Percentiles rank a stretch among this genome's conserved stretches.
Evolutionary conservation across 2,113 vertebrate genomes (phyloP).

Genomic region (Agelaius phoeniceus): DNA sequence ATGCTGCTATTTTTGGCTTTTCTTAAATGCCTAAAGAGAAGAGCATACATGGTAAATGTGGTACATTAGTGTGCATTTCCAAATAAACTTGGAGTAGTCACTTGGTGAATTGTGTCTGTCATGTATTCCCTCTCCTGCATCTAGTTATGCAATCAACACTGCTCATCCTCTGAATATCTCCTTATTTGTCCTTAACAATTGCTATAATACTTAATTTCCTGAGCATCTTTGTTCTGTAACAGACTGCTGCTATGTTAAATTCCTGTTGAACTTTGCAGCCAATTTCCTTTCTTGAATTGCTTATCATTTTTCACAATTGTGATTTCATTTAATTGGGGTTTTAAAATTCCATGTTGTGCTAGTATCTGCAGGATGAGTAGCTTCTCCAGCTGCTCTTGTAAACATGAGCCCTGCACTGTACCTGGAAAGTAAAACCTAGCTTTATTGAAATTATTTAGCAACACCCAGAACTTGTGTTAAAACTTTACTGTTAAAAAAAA

Average conservation of each 20-base stretch:
- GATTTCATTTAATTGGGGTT: background rate
- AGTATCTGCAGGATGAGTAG: background rate
- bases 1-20: background rate
- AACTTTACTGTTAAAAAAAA: background rate
- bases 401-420: background rate
- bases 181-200: background rate
- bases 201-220: background rate
- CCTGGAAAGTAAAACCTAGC: background rate
- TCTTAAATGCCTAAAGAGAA: constrained; percentile 4
- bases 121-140: background rate
- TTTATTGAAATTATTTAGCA: background rate
- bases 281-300: background rate
- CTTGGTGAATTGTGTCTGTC: background rate
- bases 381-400: background rate
- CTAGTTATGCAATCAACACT: background rate
- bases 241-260: background rate
- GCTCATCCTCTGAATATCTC: background rate
- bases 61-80: background rate
- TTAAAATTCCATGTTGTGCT: background rate
- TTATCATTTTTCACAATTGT: background rate
- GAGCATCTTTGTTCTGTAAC: background rate
- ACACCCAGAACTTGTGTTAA: background rate
- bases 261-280: background rate
- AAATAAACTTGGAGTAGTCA: constrained; percentile 19
- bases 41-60: background rate